These are phyloP conservation scores for Holcopasites calliopsidis DNA, from an alignment of 1,140 invertebrate genomes.

Conservation along the genomic window DNA sequence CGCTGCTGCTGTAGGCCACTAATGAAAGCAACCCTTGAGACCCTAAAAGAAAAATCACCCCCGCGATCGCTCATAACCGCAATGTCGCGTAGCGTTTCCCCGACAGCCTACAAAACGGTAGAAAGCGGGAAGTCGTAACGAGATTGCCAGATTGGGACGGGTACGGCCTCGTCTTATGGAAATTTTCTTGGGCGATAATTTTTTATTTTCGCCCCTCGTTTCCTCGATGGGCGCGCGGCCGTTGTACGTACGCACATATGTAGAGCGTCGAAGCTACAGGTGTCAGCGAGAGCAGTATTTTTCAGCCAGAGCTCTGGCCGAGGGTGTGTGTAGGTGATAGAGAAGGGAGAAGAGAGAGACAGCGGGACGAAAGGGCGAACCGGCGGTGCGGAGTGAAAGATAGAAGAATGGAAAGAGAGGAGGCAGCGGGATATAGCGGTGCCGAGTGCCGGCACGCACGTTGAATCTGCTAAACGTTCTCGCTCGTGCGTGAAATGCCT, in stretches of 20 bases:
- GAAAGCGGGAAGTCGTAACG: not conserved
- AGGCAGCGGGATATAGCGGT: slow-evolving; percentile 38
- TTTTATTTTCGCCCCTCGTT: slow-evolving; percentile 45
- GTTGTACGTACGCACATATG: slow-evolving; percentile 69
- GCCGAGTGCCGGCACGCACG: slow-evolving; percentile 62
- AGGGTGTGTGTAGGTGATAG: slow-evolving; percentile 51
- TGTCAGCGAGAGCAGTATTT: slow-evolving; percentile 80
- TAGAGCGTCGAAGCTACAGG: slow-evolving; percentile 79
- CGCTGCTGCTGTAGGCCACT: no score
- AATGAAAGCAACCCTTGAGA: no score
- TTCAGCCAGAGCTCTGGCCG: slow-evolving; percentile 69
- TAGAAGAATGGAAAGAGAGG: slow-evolving; percentile 33
- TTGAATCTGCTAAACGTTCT: slow-evolving; percentile 79
- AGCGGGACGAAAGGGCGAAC: slow-evolving; percentile 28
- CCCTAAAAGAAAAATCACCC: no score
- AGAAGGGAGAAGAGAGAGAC: slow-evolving; percentile 45
- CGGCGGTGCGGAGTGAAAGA: slow-evolving; percentile 19
- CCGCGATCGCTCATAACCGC: no score
- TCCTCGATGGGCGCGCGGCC: slow-evolving; percentile 48
- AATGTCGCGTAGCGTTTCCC: no score
- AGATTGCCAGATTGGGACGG: not conserved
- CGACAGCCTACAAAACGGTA: no score
- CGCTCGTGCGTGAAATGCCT: slow-evolving; percentile 80
- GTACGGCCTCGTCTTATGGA: slow-evolving; percentile 38
- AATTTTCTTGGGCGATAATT: slow-evolving; percentile 55